Evolutionary conservation across 2,113 vertebrate genomes (phyloP), one percentile per base, ranked within the genome.

Genomic region (Menura novaehollandiae): DNA sequence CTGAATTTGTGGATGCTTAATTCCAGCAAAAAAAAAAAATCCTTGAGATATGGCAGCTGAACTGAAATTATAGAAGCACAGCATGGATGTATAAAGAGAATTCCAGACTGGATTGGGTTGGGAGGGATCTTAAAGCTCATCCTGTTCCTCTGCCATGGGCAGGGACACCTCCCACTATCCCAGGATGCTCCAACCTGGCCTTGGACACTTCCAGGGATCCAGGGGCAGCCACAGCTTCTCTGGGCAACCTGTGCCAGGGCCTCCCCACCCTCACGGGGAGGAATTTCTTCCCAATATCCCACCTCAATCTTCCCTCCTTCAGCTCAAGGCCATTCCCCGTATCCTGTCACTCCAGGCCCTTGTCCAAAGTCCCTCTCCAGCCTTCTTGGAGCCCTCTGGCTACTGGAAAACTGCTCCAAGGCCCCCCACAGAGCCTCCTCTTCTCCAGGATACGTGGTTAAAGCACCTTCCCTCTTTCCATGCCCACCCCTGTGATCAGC

Each of bases 31-130:
- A 46, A 41, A 1, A 22, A 24, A 46, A 63, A 72, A 9, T 7
- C 11, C 24, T 3, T 3, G 49, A 51, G 85, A 60, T 44, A 1
- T n/a, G 81, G 43, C 21, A 67, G 68, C 12, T 60, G 1, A 7
- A 32, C 4, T 11, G 28, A 9, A 75, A 39, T 39, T 20, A 33
- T 0, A 4, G 55, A 66, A 58, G 33, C 33, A 18, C 1, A 0
- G 41, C 28, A 37, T 3, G 13, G 44, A 15, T 22, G 10, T 3
- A 28, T 2, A 44, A 76, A 55, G 7, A 10, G 52, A 39, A 44
- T 28, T 4, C 13, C 43, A 69, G 59, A 9, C 4, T n/a, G 68
- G 68, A 13, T 43, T 66, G 52, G 68, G 17, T 2, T 6, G 35
- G 35, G 51, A 69, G 13, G 24, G 46, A 37, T 10, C n/a, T 43